A percentile compares a stretch with the other conserved stretches of the same genome.
phyloP scores from a whole-genome alignment of 2,888 invertebrate species.

The Epirrita christyi region DNA sequence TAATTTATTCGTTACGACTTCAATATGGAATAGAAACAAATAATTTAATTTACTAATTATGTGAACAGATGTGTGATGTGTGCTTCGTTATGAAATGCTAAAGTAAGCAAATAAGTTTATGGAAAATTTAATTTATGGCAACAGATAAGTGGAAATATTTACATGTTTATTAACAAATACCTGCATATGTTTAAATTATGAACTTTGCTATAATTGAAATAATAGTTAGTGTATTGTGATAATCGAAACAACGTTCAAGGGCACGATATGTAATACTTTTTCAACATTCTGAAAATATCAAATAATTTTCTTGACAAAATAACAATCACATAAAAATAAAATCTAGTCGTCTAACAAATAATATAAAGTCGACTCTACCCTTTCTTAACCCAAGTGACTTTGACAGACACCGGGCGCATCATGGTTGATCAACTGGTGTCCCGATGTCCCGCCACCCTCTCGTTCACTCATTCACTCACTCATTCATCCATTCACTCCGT shows the following conservation, averaged over 20 bases:
- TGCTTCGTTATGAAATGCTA: conserved; percentile 17
- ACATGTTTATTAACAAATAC: neutral
- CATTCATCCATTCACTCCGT: conserved; percentile 61
- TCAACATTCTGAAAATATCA: neutral
- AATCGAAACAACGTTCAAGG: neutral
- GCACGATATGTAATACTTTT: neutral
- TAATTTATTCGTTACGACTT: conserved; percentile 42
- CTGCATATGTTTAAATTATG: neutral
- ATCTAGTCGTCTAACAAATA: neutral
- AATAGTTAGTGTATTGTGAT: neutral
- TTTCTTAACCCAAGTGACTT: conserved; percentile 58
- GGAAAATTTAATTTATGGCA: conserved; percentile 6
- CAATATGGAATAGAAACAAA: conserved; percentile 37
- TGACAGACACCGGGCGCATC: conserved; percentile 77
- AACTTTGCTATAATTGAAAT: neutral
- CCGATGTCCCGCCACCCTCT: conserved; percentile 56
- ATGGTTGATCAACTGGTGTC: conserved; percentile 82
- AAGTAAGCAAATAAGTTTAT: neutral
- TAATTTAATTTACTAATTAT: conserved; percentile 39
- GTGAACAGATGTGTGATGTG: conserved; percentile 33
- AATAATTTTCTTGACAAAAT: neutral
- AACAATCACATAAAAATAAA: neutral
- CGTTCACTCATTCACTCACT: conserved; percentile 66
- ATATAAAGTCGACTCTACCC: conserved; percentile 51
- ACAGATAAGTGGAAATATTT: neutral